Conservation (phyloP, 2,113 vertebrate species). For the Rhea americana region DNA sequence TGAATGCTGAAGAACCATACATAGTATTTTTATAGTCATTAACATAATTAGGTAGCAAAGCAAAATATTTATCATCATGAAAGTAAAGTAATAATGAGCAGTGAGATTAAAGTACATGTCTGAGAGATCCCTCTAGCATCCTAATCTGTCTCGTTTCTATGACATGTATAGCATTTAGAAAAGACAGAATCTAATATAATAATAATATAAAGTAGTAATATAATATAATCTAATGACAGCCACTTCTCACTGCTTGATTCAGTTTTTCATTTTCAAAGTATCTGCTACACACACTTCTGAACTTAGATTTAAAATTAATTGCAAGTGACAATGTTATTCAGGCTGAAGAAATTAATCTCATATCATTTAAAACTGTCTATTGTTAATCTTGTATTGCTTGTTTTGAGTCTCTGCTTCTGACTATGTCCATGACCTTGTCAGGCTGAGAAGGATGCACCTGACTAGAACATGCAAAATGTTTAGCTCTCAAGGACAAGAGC, state of each 20-base stretch:
- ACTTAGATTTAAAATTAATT: conserved; percentile 45
- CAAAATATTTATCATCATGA: neutral
- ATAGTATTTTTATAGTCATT: neutral
- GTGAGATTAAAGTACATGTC: neutral
- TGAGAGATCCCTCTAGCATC: neutral
- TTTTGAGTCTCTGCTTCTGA: conserved; percentile 5
- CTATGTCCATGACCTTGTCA: conserved; percentile 25
- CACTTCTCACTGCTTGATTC: neutral
- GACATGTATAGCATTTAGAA: neutral
- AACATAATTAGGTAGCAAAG: neutral
- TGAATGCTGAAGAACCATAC: neutral
- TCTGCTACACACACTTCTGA: neutral
- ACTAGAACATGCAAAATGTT: neutral
- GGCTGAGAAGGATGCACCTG: neutral
- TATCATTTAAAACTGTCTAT: conserved; percentile 17
- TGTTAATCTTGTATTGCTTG: conserved; percentile 38
- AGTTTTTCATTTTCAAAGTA: neutral
- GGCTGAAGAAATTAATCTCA: conserved; percentile 34
- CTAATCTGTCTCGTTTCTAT: neutral
- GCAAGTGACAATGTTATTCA: conserved; percentile 16
- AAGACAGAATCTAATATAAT: neutral
- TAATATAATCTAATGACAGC: neutral
- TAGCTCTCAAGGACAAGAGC: conserved; percentile 15
- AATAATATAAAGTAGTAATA: neutral
- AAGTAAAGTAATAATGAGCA: neutral